These are phyloP conservation scores for Notechis scutatus DNA, from an alignment of 2,113 vertebrate genomes.

Conservation along the genomic window DNA sequence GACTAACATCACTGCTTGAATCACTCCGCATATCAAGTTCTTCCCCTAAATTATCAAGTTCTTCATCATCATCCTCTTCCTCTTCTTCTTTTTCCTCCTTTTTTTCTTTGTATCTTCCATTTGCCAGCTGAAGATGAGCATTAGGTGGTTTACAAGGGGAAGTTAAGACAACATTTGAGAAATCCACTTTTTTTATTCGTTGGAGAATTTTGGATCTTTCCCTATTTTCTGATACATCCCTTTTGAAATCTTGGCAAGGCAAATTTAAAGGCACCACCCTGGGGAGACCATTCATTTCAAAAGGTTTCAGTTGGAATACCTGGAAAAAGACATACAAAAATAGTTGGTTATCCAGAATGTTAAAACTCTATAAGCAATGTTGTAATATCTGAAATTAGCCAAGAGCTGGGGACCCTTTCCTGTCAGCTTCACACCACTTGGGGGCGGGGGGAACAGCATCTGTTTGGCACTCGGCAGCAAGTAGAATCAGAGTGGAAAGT, in stretches of 20 bases:
- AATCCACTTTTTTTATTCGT: constrained; percentile 84
- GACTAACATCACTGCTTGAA: constrained; percentile 86
- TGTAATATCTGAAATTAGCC: background rate
- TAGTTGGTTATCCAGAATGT: constrained; percentile 2
- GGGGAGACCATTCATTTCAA: constrained; percentile 75
- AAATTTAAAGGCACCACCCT: constrained; percentile 77
- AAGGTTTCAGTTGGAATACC: constrained; percentile 72
- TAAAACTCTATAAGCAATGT: background rate
- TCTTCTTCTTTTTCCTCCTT: constrained; percentile 31
- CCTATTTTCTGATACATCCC: constrained; percentile 78
- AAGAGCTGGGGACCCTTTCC: background rate
- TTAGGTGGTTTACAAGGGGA: constrained; percentile 66
- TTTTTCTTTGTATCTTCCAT: constrained; percentile 26
- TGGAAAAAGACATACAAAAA: constrained; percentile 64
- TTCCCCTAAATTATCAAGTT: constrained; percentile 68
- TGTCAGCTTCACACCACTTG: background rate
- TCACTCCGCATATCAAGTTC: constrained; percentile 77
- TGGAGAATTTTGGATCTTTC: constrained; percentile 79
- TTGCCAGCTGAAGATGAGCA: constrained; percentile 66
- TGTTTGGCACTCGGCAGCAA: background rate
- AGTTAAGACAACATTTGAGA: constrained; percentile 83
- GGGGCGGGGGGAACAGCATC: background rate
- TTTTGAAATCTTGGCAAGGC: constrained; percentile 87
- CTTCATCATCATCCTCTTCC: constrained; percentile 61
- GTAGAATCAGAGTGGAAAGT: background rate